Conservation (phyloP, 2,888 invertebrate species). For the Eucriotettix oculatus region DNA sequence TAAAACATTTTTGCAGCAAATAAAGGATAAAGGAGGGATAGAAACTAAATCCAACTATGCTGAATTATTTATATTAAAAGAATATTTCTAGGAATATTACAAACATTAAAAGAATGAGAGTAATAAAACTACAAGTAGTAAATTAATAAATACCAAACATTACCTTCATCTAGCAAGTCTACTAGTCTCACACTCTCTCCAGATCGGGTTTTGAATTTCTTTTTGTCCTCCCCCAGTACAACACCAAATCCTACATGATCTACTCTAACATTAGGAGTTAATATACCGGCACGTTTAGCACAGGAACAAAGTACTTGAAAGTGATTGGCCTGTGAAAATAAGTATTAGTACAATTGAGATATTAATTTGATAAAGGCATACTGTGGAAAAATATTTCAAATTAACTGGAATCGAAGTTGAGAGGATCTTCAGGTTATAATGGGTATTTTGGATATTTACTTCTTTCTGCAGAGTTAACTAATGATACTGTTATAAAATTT, state of each 20-base stretch:
- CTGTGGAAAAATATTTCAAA: neutral
- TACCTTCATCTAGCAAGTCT: constrained; percentile 79
- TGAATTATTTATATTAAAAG: no score
- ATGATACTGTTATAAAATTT: no score
- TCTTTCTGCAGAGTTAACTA: no score
- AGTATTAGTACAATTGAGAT: neutral
- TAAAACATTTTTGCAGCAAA: no score
- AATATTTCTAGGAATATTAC: no score
- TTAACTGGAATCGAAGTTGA: neutral
- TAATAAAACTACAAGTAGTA: no score
- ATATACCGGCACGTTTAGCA: constrained; percentile 59
- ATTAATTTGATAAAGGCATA: neutral
- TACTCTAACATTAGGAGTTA: constrained; percentile 47
- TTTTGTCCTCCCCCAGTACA: constrained; percentile 94
- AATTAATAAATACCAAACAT: neutral
- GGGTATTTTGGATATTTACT: no score
- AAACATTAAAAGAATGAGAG: no score
- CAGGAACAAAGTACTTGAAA: constrained; percentile 63
- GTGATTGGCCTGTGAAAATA: constrained; percentile 37
- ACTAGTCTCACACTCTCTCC: constrained; percentile 84
- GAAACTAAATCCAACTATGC: no score
- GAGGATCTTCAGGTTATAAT: no score
- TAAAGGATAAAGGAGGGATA: no score
- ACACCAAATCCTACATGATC: constrained; percentile 95
- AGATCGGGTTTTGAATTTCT: constrained; percentile 96